phyloP scores from a whole-genome alignment of 2,888 invertebrate genomes.

The Herminia tarsipennalis region DNA sequence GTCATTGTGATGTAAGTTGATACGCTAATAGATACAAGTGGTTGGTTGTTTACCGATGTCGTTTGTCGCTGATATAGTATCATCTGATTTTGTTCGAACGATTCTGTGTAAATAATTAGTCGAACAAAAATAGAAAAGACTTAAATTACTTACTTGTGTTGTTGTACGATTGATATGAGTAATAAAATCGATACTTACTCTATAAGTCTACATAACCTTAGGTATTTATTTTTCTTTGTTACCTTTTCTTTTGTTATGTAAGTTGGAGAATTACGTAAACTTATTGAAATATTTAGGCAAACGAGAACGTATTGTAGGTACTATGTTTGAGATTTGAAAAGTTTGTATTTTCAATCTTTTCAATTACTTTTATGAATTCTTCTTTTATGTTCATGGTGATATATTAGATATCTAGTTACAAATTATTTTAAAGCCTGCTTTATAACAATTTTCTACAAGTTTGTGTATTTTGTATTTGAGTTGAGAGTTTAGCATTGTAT shows the following conservation, averaged over 20 bases:
- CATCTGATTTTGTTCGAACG: neutral
- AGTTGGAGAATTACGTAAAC: conserved; percentile 16
- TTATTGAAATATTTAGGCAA: conserved; percentile 22
- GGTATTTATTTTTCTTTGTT: conserved; percentile 25
- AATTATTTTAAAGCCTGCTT: no score
- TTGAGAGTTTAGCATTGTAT: no score
- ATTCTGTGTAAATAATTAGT: neutral
- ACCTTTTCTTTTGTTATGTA: conserved; percentile 23
- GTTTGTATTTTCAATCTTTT: no score
- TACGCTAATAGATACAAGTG: conserved; percentile 43
- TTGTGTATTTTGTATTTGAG: no score
- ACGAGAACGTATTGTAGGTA: conserved; percentile 21
- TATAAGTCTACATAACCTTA: conserved; percentile 11
- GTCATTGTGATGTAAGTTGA: conserved; percentile 56
- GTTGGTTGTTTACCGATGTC: conserved; percentile 33
- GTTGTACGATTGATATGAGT: no score
- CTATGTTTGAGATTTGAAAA: no score
- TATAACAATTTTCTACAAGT: no score
- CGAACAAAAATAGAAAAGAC: no score
- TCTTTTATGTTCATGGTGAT: no score
- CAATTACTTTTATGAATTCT: no score
- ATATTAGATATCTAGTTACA: no score
- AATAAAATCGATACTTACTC: conserved; percentile 15
- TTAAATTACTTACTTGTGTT: neutral
- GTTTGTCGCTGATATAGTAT: neutral